Evolutionary conservation across 2,113 vertebrate species (phyloP).

Genomic region (Talpa occidentalis): DNA sequence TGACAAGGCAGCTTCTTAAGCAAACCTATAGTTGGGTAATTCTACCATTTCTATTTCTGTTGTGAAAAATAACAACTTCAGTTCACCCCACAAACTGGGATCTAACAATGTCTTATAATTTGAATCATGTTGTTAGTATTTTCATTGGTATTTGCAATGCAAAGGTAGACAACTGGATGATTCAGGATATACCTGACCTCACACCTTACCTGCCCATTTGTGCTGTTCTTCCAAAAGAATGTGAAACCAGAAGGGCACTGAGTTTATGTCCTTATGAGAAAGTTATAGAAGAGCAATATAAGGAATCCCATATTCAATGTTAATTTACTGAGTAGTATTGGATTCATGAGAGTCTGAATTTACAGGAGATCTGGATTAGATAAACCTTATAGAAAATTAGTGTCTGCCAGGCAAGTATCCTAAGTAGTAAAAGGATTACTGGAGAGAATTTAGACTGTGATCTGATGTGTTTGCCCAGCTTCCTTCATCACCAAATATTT

Average conservation of each 20-base stretch:
- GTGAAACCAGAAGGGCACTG: constrained; percentile 7
- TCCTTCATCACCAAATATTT: not conserved
- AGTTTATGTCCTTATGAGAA: not conserved
- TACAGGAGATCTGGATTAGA: not conserved
- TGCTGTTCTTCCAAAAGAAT: not conserved
- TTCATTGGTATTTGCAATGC: not conserved
- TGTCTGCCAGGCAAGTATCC: not conserved
- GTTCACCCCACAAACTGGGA: not conserved
- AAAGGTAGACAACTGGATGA: not conserved
- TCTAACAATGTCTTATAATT: not conserved
- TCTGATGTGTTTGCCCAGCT: not conserved
- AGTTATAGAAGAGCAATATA: not conserved
- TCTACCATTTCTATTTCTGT: constrained; percentile 33
- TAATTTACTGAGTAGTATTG: constrained; percentile 10
- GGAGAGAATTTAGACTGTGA: not conserved
- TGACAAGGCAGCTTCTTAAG: constrained; percentile 16
- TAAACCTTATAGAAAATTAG: constrained; percentile 19
- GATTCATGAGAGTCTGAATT: not conserved
- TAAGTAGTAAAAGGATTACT: not conserved
- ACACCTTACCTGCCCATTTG: not conserved
- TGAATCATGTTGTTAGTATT: not conserved
- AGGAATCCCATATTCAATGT: not conserved
- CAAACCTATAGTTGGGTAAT: not conserved
- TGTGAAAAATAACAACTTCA: constrained; percentile 10
- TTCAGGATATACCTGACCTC: not conserved